Evolutionary conservation across 1,140 invertebrate species (phyloP).

Genomic region (Physella acuta): DNA sequence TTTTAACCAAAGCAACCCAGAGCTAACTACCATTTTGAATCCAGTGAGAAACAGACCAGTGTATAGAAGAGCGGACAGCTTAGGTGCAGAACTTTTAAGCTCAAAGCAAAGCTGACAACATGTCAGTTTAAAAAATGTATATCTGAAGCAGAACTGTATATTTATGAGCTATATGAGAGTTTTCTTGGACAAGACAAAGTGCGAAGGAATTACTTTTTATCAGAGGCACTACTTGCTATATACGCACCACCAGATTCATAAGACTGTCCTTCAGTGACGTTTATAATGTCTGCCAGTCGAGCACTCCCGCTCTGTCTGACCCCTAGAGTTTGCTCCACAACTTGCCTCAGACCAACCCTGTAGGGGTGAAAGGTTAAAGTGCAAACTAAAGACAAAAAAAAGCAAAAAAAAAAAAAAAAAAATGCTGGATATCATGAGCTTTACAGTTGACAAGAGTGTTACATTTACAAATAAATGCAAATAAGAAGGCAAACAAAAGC

Average conservation of each 20-base stretch:
- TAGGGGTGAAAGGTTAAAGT: constrained; percentile 23
- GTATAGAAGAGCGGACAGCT: no score
- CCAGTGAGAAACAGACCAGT: no score
- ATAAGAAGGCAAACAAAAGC: no score
- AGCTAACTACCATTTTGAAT: no score
- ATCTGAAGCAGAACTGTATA: no score
- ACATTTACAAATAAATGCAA: no score
- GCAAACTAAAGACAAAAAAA: constrained; percentile 16
- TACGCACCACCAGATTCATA: constrained; percentile 53
- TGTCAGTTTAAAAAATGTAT: no score
- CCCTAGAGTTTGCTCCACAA: constrained; percentile 50
- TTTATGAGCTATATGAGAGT: no score
- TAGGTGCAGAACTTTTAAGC: no score
- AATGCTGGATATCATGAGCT: neutral
- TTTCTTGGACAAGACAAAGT: neutral
- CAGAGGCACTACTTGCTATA: neutral
- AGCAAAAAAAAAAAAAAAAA: neutral
- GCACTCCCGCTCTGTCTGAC: constrained; percentile 44
- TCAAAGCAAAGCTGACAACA: no score
- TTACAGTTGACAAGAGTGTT: neutral
- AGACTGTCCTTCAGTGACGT: constrained; percentile 33
- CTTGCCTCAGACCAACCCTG: constrained; percentile 52
- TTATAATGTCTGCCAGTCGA: constrained; percentile 48
- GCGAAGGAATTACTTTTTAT: neutral
- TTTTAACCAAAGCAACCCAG: no score